Evolutionary conservation across 2,797 vertebrate genomes (phyloP), one percentile per base, ranked within the genome.

Genomic region (Galaxias olidus): DNA sequence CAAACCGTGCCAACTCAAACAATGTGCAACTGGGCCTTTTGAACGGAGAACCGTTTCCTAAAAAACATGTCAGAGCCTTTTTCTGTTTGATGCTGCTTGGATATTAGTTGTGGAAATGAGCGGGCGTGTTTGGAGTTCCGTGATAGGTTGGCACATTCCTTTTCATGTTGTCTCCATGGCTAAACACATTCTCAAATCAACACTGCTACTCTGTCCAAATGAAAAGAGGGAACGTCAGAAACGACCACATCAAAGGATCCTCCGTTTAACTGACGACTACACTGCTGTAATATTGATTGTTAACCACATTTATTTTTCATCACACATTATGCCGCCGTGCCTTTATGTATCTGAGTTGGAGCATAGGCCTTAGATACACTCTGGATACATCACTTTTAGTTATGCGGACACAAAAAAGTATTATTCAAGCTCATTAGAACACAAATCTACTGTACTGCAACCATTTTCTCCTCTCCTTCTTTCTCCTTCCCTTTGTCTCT

Each of bases 101-200:
- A 86, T 86, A 88, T 88, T 82, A 80, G 80, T 87, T 88, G 85
- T 77, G 81, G 81, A 88, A 74, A 81, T 71, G 66, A 44, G 76
- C 76, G 81, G n/a, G n/a, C 84, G 86, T 83, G 69, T 87, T 83
- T 82, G 70, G 72, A 69, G 78, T 65, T 64, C 83, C 84, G 87
- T 87, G 73, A 88, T 83, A 80, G 81, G 58, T 79, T 79, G 75
- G 64, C 78, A 71, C 78, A 79, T 80, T 85, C 45, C 70, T 78
- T 86, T 86, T 83, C 62, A 81, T 84, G 81, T 83, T 78, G 84
- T 83, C 76, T 69, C 70, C 10, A 50, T 80, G 76, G 81, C 88
- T 88, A 78, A 87, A 86, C 78, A 84, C 70, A 65, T 84, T 87
- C 78, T 81, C 72, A 86, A 84, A 87, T 88, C 81, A 88, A 77